phyloP scores from a whole-genome alignment of 2,797 vertebrate genomes.

The Ctenopoma multispine region DNA sequence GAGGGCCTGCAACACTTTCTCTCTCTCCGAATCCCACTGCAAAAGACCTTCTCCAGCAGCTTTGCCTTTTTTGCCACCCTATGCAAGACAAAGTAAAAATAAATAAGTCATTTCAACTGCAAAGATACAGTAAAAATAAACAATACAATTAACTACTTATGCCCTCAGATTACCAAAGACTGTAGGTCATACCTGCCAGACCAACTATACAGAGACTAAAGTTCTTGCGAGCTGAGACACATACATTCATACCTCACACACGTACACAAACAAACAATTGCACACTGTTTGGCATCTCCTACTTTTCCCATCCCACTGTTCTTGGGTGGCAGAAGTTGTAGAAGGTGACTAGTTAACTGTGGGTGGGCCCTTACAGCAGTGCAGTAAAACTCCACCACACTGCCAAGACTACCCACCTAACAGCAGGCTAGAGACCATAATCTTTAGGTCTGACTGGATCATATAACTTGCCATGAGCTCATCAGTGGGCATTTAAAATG shows the following conservation, averaged over 20 bases:
- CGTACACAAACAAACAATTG: constrained; percentile 35
- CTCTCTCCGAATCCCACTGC: constrained; percentile 92
- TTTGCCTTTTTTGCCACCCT: constrained; percentile 92
- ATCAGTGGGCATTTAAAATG: constrained; percentile 81
- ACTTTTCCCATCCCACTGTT: constrained; percentile 53
- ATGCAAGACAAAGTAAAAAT: constrained; percentile 13
- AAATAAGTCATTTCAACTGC: not conserved
- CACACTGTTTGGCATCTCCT: constrained; percentile 65
- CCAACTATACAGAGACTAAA: constrained; percentile 49
- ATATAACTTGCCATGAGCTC: constrained; percentile 87
- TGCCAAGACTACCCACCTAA: constrained; percentile 93
- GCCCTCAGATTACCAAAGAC: constrained; percentile 86
- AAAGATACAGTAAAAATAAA: not conserved
- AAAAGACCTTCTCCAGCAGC: constrained; percentile 72
- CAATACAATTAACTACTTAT: no score
- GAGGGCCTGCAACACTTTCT: constrained; percentile 85
- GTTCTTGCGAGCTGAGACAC: constrained; percentile 62
- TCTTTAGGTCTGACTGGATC: constrained; percentile 82
- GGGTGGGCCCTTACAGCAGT: constrained; percentile 92
- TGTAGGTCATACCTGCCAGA: constrained; percentile 65
- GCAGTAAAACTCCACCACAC: constrained; percentile 81
- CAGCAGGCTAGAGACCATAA: constrained; percentile 67
- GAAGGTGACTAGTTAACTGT: constrained; percentile 77
- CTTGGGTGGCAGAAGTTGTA: constrained; percentile 27
- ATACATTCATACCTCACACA: constrained; percentile 55